These are phyloP conservation scores for Gymnocheta viridis DNA, from an alignment of 2,888 invertebrate species.

Conservation along the genomic window DNA sequence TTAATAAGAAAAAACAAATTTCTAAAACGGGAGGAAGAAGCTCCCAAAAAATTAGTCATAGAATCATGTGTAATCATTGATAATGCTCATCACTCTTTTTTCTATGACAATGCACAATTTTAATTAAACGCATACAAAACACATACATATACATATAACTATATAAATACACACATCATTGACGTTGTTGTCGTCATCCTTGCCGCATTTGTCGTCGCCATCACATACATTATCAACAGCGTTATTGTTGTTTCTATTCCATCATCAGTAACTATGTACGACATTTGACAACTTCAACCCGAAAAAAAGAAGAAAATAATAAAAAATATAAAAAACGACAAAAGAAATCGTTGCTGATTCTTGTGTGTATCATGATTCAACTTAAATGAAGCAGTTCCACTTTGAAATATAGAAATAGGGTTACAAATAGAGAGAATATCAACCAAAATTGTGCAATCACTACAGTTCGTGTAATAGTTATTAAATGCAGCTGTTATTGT, in stretches of 20 bases:
- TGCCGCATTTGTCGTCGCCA: slow-evolving; percentile 27
- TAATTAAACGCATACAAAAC: slow-evolving; percentile 60
- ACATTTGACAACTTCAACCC: slow-evolving; percentile 24
- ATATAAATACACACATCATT: neutral
- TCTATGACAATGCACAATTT: slow-evolving; percentile 64
- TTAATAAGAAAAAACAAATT: slow-evolving; percentile 36
- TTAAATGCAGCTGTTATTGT: slow-evolving; percentile 70
- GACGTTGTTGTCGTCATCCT: slow-evolving; percentile 23
- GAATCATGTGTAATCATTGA: slow-evolving; percentile 56
- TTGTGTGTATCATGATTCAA: slow-evolving; percentile 39
- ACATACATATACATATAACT: slow-evolving; percentile 2
- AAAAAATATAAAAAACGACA: slow-evolving; percentile 13
- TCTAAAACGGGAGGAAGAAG: slow-evolving; percentile 17
- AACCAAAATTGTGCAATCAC: slow-evolving; percentile 43
- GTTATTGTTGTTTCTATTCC: slow-evolving; percentile 26
- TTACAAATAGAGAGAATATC: neutral
- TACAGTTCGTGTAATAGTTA: slow-evolving; percentile 52
- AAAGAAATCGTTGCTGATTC: neutral
- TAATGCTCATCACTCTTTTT: slow-evolving; percentile 52
- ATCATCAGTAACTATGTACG: slow-evolving; percentile 21
- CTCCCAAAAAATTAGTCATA: slow-evolving; percentile 49
- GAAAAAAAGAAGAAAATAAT: neutral
- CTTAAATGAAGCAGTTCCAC: slow-evolving; percentile 50
- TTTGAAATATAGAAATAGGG: slow-evolving; percentile 43
- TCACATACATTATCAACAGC: slow-evolving; percentile 8